These are phyloP conservation scores for Gallinago nigripennis DNA, from an alignment of 2,797 vertebrate genomes.

Conservation along the genomic window DNA sequence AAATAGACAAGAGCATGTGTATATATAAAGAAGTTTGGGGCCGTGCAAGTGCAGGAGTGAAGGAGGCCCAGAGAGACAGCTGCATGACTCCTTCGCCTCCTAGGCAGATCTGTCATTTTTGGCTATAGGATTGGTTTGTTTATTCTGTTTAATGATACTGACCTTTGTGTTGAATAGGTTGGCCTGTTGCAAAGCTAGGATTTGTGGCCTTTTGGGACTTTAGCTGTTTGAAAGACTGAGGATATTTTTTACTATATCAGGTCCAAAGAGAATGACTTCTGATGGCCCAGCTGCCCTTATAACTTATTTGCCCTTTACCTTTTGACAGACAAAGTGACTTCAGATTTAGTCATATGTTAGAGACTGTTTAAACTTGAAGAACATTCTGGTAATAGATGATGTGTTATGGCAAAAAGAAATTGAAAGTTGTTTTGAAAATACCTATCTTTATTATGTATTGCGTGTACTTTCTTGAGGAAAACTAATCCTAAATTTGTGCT, in stretches of 20 bases:
- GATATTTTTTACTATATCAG: background rate
- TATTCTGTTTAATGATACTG: slow-evolving; percentile 64
- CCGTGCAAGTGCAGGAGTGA: background rate
- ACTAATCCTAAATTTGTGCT: background rate
- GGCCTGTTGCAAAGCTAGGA: slow-evolving; percentile 32
- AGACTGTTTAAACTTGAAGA: slow-evolving; percentile 5
- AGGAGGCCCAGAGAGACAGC: background rate
- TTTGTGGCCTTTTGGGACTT: slow-evolving; percentile 50
- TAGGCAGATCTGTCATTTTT: slow-evolving; percentile 42
- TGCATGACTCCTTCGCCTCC: background rate
- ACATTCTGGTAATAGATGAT: background rate
- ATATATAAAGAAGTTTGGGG: background rate
- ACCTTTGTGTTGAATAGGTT: slow-evolving; percentile 65
- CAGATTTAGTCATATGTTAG: slow-evolving; percentile 25
- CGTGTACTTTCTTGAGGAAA: background rate
- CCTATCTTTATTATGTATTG: background rate
- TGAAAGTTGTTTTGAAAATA: background rate
- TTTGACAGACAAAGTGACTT: slow-evolving; percentile 46
- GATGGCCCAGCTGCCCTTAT: slow-evolving; percentile 37
- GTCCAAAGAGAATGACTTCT: slow-evolving; percentile 12
- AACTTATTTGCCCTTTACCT: slow-evolving; percentile 59
- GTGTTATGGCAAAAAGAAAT: background rate
- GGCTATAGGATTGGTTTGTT: slow-evolving; percentile 32
- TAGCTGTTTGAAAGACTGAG: background rate
- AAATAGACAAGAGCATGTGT: background rate